Base-by-base conservation (phyloP, 1,140 invertebrate species). In the Teleopsis dalmanni region DNA sequence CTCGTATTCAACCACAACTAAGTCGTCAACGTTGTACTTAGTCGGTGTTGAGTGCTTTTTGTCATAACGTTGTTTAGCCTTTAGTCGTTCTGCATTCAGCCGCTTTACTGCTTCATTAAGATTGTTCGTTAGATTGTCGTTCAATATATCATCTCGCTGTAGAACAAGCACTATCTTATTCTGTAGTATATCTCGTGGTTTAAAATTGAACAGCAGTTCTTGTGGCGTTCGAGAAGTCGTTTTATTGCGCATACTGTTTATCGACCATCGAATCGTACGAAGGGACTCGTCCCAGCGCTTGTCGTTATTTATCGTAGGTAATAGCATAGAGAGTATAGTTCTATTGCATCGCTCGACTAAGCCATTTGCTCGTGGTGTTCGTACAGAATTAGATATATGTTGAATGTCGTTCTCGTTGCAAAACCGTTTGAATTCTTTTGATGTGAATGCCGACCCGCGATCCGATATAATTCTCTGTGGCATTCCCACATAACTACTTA, bases 361-460 rank as follows among this genome's bases (percentile, higher is more conserved):
- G 29, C n/a, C 56, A 34, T 65, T 67, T 2, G 55, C 59, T 31
- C 58, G 48, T 3, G 65, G 58, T 18, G 53, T 53, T 31, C 55
- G 55, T 4, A 65, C 55, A 2, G 62, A 62, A 51, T 64, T 70
- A 9, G 54, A 18, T 0, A 65, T 41, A 16, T 66, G 59, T 37
- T 47, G 53, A n/a, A 70, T 57, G 3, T 50, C n/a, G n/a, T n/a
- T n/a, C n/a, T n/a, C n/a, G n/a, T n/a, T n/a, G n/a, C n/a, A n/a
- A n/a, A n/a, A n/a, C n/a, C n/a, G n/a, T n/a, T n/a, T n/a, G n/a
- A n/a, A n/a, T n/a, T n/a, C n/a, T n/a, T n/a, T n/a, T n/a, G n/a
- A n/a, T n/a, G n/a, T n/a, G n/a, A n/a, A n/a, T n/a, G n/a, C n/a
- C n/a, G n/a, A n/a, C n/a, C n/a, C n/a, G n/a, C n/a, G n/a, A n/a